phyloP scores from a whole-genome alignment of 1,140 invertebrate genomes.

The Hyles vespertilio region DNA sequence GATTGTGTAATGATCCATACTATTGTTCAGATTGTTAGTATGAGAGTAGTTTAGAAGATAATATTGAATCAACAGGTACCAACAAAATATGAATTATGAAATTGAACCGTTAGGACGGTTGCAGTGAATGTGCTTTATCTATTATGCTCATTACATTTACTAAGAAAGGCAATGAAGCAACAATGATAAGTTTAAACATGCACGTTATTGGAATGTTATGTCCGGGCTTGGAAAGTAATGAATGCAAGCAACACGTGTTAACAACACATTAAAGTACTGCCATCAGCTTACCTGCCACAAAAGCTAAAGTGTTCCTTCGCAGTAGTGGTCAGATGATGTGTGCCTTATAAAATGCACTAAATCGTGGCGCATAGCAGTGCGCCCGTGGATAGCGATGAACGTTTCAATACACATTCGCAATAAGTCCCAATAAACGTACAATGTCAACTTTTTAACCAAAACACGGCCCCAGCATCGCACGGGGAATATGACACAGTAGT shows the following conservation, averaged over 20 bases:
- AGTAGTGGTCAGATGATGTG: slow-evolving; percentile 75
- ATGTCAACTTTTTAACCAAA: slow-evolving; percentile 63
- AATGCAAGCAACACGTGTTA: too few relatives aligned
- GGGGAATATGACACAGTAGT: slow-evolving; percentile 56
- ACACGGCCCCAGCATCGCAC: slow-evolving; percentile 69
- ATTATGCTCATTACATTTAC: not conserved
- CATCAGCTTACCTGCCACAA: slow-evolving; percentile 41
- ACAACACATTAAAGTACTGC: not conserved
- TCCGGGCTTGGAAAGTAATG: too few relatives aligned
- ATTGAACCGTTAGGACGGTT: too few relatives aligned
- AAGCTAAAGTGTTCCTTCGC: slow-evolving; percentile 72
- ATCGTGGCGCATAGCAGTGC: slow-evolving; percentile 75
- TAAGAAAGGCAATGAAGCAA: slow-evolving; percentile 2
- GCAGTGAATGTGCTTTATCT: slow-evolving; percentile 3
- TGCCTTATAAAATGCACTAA: slow-evolving; percentile 75
- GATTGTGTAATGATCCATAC: too few relatives aligned
- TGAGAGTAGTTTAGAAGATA: too few relatives aligned
- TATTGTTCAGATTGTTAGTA: too few relatives aligned
- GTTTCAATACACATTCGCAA: slow-evolving; percentile 75
- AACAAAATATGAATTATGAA: too few relatives aligned
- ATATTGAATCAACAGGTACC: too few relatives aligned
- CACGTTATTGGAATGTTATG: too few relatives aligned
- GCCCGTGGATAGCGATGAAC: slow-evolving; percentile 73
- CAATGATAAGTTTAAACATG: not conserved
- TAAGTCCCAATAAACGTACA: slow-evolving; percentile 58